Conservation (phyloP, 2,113 vertebrate species). For the Coreoperca whiteheadi region DNA sequence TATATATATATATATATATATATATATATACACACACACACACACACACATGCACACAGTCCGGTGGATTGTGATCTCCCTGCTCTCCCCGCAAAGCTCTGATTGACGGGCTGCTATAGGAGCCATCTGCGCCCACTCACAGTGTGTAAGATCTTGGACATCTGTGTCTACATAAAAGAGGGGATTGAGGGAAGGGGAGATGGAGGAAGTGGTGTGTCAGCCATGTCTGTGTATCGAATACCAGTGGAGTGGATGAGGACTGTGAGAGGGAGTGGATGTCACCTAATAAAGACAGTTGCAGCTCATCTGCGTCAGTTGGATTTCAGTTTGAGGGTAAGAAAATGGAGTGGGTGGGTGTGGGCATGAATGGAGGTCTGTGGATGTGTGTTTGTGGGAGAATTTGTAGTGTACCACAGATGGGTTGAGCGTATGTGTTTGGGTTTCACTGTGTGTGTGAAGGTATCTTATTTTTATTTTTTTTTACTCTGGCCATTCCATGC, state of each 20-base stretch:
- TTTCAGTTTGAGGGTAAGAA: slow-evolving; percentile 30
- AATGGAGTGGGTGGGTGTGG: slow-evolving; percentile 54
- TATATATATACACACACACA: slow-evolving; percentile 20
- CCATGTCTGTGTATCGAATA: slow-evolving; percentile 31
- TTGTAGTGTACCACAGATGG: slow-evolving; percentile 70
- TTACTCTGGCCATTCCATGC: slow-evolving; percentile 21
- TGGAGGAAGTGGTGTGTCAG: slow-evolving; percentile 61
- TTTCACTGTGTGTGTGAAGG: slow-evolving; percentile 51
- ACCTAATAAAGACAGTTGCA: slow-evolving; percentile 78
- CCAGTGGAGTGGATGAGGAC: slow-evolving; percentile 32
- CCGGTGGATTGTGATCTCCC: slow-evolving; percentile 51
- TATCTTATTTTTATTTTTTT: slow-evolving; percentile 37
- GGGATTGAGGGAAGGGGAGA: slow-evolving; percentile 54
- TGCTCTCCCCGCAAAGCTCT: slow-evolving; percentile 57
- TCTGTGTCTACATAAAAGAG: slow-evolving; percentile 77
- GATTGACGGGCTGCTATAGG: slow-evolving; percentile 79
- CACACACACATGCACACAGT: slow-evolving; percentile 24
- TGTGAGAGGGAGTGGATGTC: slow-evolving; percentile 61
- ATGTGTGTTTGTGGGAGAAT: slow-evolving; percentile 57
- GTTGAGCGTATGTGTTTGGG: slow-evolving; percentile 63
- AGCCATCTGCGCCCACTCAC: slow-evolving; percentile 77
- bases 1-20: background rate
- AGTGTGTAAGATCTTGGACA: slow-evolving; percentile 76
- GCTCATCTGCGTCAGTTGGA: slow-evolving; percentile 69
- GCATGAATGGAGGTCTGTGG: slow-evolving; percentile 69